These are phyloP conservation scores for Anabacerthia variegaticeps DNA, from an alignment of 2,797 vertebrate genomes.

Conservation along the genomic window DNA sequence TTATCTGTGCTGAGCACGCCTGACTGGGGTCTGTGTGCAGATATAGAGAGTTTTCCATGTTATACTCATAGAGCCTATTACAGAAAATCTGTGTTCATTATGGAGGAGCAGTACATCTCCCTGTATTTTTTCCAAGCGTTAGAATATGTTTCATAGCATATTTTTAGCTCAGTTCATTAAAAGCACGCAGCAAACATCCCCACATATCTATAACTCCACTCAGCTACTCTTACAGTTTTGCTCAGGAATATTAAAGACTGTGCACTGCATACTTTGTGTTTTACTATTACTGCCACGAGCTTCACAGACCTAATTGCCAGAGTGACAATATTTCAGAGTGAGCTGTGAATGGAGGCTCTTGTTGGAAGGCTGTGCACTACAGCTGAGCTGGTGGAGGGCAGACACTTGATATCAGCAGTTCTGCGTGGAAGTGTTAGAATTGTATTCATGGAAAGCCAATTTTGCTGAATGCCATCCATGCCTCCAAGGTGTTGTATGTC, in stretches of 20 bases:
- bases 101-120: not conserved
- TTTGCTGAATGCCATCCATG: not conserved
- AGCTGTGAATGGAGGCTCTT: not conserved
- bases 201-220: not conserved
- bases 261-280: not conserved
- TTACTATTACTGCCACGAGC: not conserved
- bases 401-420: not conserved
- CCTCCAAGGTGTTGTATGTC: not conserved
- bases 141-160: not conserved
- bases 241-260: not conserved
- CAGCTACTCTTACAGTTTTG: not conserved
- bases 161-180: slow-evolving; percentile 48
- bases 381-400: slow-evolving; percentile 25
- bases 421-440: not conserved
- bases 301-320: not conserved
- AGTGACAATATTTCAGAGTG: slow-evolving; percentile 4
- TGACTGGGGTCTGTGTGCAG: not conserved
- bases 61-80: not conserved
- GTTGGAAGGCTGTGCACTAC: not conserved
- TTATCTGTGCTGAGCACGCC: not conserved
- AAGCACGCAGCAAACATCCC: not conserved
- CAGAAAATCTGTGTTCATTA: not conserved
- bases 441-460: not conserved
- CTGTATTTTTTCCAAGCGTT: not conserved
- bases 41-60: not conserved